Conservation (phyloP, 2,797 vertebrate species). For the Enteromius treurensis region DNA sequence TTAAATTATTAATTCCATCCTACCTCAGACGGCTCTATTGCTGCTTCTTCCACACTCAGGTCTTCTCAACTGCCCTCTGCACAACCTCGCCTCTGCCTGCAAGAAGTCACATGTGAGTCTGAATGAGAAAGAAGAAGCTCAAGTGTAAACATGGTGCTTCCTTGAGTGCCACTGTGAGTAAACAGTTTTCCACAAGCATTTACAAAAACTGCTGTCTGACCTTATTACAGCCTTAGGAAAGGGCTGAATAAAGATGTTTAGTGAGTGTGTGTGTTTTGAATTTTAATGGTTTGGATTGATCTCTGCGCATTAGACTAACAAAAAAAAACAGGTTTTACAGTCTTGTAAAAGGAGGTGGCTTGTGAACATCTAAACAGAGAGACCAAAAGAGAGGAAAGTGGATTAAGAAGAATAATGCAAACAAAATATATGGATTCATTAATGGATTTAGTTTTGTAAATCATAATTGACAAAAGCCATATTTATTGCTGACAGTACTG, state of each 20-base stretch:
- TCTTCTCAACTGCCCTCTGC: slow-evolving; percentile 47
- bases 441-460: not conserved
- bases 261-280: not conserved
- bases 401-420: not conserved
- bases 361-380: slow-evolving; percentile 5
- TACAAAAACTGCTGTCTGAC: slow-evolving; percentile 40
- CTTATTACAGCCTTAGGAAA: slow-evolving; percentile 4
- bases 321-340: slow-evolving; percentile 76
- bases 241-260: not conserved
- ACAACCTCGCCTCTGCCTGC: slow-evolving; percentile 64
- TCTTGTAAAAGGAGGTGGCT: slow-evolving; percentile 52
- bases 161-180: slow-evolving; percentile 59
- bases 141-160: slow-evolving; percentile 69
- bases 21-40: slow-evolving; percentile 25
- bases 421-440: not conserved
- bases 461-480: not conserved
- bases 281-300: slow-evolving; percentile 23
- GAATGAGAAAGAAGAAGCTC: slow-evolving; percentile 50
- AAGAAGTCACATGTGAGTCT: slow-evolving; percentile 65
- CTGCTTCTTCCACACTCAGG: slow-evolving; percentile 5
- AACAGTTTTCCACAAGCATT: slow-evolving; percentile 46
- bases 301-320: slow-evolving; percentile 62
- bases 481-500: not conserved
- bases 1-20: not conserved
- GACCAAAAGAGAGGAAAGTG: not conserved